Evolutionary conservation across 1,140 invertebrate species (phyloP), one percentile per base, ranked within the genome.

Genomic region (Agrypnia vestita): DNA sequence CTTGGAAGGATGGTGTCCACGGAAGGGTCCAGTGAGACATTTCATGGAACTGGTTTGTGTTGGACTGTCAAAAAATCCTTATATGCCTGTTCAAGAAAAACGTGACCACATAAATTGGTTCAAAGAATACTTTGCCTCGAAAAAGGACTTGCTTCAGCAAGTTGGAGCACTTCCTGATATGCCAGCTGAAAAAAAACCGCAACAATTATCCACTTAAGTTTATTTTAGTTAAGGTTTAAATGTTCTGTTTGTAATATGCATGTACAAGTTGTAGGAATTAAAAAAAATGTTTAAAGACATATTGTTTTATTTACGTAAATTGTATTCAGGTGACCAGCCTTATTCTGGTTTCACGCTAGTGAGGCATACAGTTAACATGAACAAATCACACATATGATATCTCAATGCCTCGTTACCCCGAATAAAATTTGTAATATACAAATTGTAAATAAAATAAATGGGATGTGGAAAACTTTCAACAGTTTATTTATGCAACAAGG

Each of bases 11-110:
- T 97, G 96, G 94, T 99, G 98, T 89, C 98, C 98, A 0, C 91
- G 89, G 49, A 93, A 91, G 84, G 97, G 97, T 0, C 97, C 98
- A 0, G 92, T 99, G 76, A 90, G 96, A 15, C 96, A 99, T 87
- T 99, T 98, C 86, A 99, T 99, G 97, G 97, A 99, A 86, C 90
- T 99, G 7, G 97, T 99, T 0, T 95, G 94, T 83, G 92, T 95
- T 0, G 97, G 97, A n/a, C 90, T 99, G 10, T 97, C 97, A 0
- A 98, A 98, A 88, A 99, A 99, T 91, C 93, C 96, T 4, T 97
- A 95, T 86, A 90, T 99, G 79, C 95, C 95, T 13, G 96, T 96
- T 0, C 85, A 95, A 84, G 95, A 98, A 83, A 99, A 99, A 86
- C 91, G 91, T 75, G 95, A 95, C n/a, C 96, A 98, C 85, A 95